Conservation (phyloP, 1,140 invertebrate species). For the Apis dorsata region DNA sequence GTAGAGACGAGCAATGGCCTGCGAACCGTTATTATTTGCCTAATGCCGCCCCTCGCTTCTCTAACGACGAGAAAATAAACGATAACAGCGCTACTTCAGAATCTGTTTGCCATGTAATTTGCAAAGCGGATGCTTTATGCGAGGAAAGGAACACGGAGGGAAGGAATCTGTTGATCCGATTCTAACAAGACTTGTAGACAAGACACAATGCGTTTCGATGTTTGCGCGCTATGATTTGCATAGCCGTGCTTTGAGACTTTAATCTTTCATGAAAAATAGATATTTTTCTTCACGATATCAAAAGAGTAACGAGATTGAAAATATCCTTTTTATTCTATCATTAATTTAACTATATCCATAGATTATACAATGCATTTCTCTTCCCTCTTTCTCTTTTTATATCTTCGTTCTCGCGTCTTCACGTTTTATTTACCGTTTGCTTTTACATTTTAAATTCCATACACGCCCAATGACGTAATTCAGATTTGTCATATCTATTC, state of each 20-base stretch:
- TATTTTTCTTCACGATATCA: too few species aligned
- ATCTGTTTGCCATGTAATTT: constrained; percentile 13
- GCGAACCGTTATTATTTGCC: constrained; percentile 54
- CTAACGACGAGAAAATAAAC: constrained; percentile 25
- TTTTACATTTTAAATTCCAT: not conserved
- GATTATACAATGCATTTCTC: too few species aligned
- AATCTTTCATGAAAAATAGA: not conserved
- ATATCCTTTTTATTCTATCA: too few species aligned
- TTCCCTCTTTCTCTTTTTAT: not conserved
- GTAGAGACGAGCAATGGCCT: constrained; percentile 38
- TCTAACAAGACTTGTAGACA: not conserved
- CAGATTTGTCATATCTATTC: not conserved
- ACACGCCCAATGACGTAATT: not conserved
- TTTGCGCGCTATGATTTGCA: too few species aligned
- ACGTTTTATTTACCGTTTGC: not conserved
- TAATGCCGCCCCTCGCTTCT: constrained; percentile 2
- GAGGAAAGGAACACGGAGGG: not conserved
- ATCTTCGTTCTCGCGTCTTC: not conserved
- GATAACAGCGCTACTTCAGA: not conserved
- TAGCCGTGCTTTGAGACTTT: not conserved
- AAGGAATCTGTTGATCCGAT: not conserved
- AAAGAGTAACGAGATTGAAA: too few species aligned
- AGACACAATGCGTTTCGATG: not conserved
- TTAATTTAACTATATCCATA: too few species aligned
- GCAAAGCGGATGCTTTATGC: not conserved